Evolutionary conservation across 2,888 invertebrate genomes (phyloP), one percentile per base, ranked within the genome.

Genomic region (Hydrotaea cyrtoneurina): DNA sequence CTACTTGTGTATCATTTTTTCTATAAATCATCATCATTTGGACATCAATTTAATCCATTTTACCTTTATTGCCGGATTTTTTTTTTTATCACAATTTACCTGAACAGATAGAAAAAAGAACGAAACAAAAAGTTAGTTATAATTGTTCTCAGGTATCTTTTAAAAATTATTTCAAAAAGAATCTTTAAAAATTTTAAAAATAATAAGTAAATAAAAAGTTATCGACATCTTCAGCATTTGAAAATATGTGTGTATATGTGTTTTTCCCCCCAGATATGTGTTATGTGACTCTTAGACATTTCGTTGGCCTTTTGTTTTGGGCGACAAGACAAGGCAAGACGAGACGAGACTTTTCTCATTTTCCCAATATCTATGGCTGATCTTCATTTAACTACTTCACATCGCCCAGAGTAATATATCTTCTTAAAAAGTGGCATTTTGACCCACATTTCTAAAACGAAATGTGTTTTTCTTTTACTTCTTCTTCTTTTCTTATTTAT

Each of bases 341-440:
- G 13, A 57, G 55, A 53, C 53, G 19, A 36, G 26, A 69, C 43
- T 39, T 31, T 62, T 69, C 69, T 2, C 46, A 46, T 69, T 69
- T 66, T 39, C 43, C 39, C 17, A 66, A 66, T 69, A 69, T 46
- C 69, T 23, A 11, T 69, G 69, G 69, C 46, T 46, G 46, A 69
- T 69, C 69, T 69, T 69, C 69, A 69, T 69, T 69, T 69, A 69
- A 69, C 69, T 69, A 64, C 74, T 11, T 26, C 55, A 57, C 69
- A 82, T 80, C 77, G 79, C 80, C 85, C 80, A 62, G 73, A 73
- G 85, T 74, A 80, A 85, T 85, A 82, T 85, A 85, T 85, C 82
- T 85, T 85, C 79, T 85, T 74, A 77, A 82, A 85, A 82, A 69
- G 69, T 85, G 85, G 79, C 85, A 85, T 80, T 85, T 85, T 85